Percentiles rank a stretch among this genome's conserved stretches.
phyloP scores from a whole-genome alignment of 2,797 vertebrate genomes.

The Crax fasciolata region DNA sequence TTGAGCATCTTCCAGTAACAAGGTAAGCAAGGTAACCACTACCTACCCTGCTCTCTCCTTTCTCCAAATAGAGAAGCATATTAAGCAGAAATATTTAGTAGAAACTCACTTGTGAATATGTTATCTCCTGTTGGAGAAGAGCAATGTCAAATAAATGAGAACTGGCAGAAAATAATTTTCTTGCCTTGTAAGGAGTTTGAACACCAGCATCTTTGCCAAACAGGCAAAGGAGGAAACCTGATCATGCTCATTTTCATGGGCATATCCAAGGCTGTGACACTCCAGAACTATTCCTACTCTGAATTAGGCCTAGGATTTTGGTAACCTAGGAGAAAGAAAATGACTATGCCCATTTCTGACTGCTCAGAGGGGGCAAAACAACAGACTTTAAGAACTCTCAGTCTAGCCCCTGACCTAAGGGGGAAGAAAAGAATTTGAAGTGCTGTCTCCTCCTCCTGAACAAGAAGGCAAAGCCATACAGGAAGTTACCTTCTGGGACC shows the following conservation, averaged over 20 bases:
- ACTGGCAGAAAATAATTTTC: not conserved
- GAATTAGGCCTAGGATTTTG: not conserved
- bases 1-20: not conserved
- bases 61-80: not conserved
- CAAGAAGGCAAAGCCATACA: not conserved
- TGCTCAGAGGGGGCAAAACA: not conserved
- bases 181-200: not conserved
- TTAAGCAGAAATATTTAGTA: not conserved
- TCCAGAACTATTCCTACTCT: not conserved
- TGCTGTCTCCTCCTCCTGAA: not conserved
- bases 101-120: not conserved
- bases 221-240: not conserved
- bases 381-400: not conserved
- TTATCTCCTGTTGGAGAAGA: not conserved
- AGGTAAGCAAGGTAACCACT: not conserved
- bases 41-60: not conserved
- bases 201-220: not conserved
- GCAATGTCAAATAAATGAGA: accelerated
- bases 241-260: not conserved
- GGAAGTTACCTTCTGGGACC: not conserved
- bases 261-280: not conserved
- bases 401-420: not conserved
- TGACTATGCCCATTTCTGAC: not conserved
- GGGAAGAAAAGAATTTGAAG: not conserved
- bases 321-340: not conserved